Percentiles rank a stretch among this genome's conserved stretches.
Evolutionary conservation across 2,797 vertebrate species (phyloP).

Genomic region (Poeciliopsis turneri): DNA sequence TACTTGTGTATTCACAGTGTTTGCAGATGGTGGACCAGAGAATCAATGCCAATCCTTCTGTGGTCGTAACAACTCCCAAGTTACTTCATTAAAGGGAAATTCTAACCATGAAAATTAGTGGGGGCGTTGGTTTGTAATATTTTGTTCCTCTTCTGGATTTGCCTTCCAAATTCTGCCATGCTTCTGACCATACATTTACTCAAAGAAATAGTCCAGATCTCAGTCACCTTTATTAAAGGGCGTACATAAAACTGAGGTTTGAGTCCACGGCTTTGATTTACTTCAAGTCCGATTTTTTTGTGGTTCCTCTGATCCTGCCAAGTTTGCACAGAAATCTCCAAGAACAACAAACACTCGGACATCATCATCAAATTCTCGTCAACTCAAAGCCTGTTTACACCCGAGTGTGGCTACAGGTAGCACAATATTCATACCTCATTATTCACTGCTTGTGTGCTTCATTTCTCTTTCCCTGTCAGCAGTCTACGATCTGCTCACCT

Average conservation of each 20-base stretch:
- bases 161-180: conserved; percentile 17
- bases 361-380: conserved; percentile 44
- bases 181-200: conserved; percentile 15
- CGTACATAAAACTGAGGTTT: background rate
- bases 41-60: conserved; percentile 59
- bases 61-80: conserved; percentile 44
- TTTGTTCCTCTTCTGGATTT: conserved; percentile 15
- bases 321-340: conserved; percentile 31
- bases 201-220: background rate
- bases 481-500: conserved; percentile 95
- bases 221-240: background rate
- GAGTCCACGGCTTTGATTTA: conserved; percentile 7
- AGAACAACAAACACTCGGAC: conserved; percentile 45
- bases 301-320: conserved; percentile 31
- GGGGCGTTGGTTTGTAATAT: conserved; percentile 11
- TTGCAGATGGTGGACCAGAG: conserved; percentile 60
- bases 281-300: conserved; percentile 11
- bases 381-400: conserved; percentile 48
- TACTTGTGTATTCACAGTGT: conserved; percentile 69
- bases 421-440: conserved; percentile 60
- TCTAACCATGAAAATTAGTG: conserved; percentile 19
- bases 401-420: conserved; percentile 25
- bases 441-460: conserved; percentile 48
- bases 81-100: conserved; percentile 61
- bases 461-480: conserved; percentile 42